Conservation (phyloP, 2,888 invertebrate species). For the Enchytraeus crypticus region DNA sequence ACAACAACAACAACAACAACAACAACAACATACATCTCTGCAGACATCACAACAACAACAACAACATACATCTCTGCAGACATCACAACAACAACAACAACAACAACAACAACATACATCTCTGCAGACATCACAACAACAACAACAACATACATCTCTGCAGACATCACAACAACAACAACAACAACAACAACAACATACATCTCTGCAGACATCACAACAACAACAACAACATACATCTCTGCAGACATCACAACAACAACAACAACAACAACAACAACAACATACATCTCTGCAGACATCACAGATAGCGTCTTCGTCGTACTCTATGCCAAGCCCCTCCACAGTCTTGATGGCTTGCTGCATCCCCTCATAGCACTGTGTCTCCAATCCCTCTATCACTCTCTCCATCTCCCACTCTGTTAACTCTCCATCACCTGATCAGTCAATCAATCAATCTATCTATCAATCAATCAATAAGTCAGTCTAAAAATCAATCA, state of each 20-base stretch:
- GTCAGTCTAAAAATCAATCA: too few species aligned
- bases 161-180: neutral
- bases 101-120: neutral
- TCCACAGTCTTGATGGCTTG: constrained; percentile 46
- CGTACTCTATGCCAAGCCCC: constrained; percentile 80
- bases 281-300: constrained; percentile 78
- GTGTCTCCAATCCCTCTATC: constrained; percentile 80
- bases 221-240: neutral
- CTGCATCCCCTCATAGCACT: constrained; percentile 47
- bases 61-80: too few species aligned
- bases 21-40: too few species aligned
- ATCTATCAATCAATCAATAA: too few species aligned
- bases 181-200: neutral
- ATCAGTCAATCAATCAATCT: too few species aligned
- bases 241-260: neutral
- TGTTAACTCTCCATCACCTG: too few species aligned
- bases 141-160: neutral
- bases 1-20: too few species aligned
- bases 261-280: constrained; percentile 51
- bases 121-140: neutral
- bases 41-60: too few species aligned
- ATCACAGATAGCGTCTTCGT: constrained; percentile 97
- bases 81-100: neutral
- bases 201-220: neutral
- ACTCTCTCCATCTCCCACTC: constrained; percentile 83